These are phyloP conservation scores for Columbina picui DNA, from an alignment of 2,113 vertebrate species.

Conservation along the genomic window DNA sequence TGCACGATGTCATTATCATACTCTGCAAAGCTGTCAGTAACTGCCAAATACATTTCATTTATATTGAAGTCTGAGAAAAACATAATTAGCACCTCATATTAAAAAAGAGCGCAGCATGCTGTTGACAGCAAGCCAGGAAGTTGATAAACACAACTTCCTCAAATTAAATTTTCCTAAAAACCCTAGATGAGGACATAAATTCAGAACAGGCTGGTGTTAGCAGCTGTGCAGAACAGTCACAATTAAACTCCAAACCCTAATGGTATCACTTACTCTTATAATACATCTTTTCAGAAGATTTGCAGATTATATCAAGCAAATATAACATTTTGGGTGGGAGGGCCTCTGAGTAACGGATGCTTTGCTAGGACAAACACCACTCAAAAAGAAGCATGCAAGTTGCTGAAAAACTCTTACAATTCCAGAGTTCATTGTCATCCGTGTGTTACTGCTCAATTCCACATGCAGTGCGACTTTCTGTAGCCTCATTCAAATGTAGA, in stretches of 20 bases:
- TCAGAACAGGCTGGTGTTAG: conserved; percentile 24
- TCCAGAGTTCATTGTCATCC: neutral
- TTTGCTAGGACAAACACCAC: neutral
- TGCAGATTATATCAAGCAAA: conserved; percentile 19
- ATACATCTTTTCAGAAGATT: neutral
- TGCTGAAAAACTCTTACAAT: neutral
- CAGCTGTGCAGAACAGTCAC: conserved; percentile 2
- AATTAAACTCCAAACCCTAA: conserved; percentile 2
- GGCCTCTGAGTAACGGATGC: neutral
- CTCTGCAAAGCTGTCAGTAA: conserved; percentile 39
- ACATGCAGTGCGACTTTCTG: neutral
- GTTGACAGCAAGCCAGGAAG: conserved; percentile 54
- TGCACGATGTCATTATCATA: neutral
- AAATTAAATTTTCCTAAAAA: conserved; percentile 62
- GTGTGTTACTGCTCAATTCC: neutral
- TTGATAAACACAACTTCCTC: conserved; percentile 60
- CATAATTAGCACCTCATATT: conserved; percentile 64
- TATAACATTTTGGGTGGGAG: neutral
- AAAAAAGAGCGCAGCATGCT: conserved; percentile 22
- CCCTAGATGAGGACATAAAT: conserved; percentile 6
- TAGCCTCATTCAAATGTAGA: neutral
- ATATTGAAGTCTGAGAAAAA: conserved; percentile 45
- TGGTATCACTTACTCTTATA: conserved; percentile 1
- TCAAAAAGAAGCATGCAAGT: neutral
- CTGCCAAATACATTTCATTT: conserved; percentile 55